A percentile compares a stretch with the other conserved stretches of the same genome.
Conservation (phyloP, 92 coral and sea anemone species). For the Zoanthus sociatus region DNA sequence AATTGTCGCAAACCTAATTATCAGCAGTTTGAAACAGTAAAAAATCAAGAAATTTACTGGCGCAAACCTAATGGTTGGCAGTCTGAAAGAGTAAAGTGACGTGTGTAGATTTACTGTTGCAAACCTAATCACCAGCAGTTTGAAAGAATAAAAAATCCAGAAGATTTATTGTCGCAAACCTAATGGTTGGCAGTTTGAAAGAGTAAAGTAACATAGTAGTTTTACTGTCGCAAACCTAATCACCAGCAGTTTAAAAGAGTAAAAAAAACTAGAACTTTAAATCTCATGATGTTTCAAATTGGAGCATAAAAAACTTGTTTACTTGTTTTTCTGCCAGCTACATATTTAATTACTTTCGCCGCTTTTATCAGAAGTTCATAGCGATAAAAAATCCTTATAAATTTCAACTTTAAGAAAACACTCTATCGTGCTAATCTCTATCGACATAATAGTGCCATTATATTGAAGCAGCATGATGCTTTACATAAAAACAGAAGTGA, state of each 20-base stretch:
- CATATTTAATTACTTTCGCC: no score
- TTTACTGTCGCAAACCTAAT: background rate
- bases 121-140: no score
- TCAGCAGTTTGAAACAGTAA: no score
- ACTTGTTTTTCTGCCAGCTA: no score
- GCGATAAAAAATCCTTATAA: constrained; percentile 6
- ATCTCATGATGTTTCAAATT: no score
- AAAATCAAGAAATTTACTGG: no score
- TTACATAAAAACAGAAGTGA: constrained; percentile 1
- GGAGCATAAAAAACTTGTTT: no score
- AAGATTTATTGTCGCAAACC: background rate
- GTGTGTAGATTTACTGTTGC: background rate
- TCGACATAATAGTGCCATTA: background rate
- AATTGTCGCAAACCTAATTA: no score
- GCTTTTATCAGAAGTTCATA: background rate
- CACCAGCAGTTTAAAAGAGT: constrained; percentile 14
- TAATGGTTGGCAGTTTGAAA: background rate
- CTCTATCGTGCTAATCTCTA: background rate
- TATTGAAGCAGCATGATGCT: background rate
- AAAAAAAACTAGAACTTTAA: background rate
- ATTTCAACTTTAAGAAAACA: background rate
- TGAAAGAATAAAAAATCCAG: background rate
- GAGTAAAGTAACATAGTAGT: no score
- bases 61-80: no score
- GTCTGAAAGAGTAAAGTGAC: background rate